A percentile compares a stretch with the other conserved stretches of the same genome.
Evolutionary conservation across 2,113 vertebrate genomes (phyloP).

Genomic region (Xiphorhynchus elegans): DNA sequence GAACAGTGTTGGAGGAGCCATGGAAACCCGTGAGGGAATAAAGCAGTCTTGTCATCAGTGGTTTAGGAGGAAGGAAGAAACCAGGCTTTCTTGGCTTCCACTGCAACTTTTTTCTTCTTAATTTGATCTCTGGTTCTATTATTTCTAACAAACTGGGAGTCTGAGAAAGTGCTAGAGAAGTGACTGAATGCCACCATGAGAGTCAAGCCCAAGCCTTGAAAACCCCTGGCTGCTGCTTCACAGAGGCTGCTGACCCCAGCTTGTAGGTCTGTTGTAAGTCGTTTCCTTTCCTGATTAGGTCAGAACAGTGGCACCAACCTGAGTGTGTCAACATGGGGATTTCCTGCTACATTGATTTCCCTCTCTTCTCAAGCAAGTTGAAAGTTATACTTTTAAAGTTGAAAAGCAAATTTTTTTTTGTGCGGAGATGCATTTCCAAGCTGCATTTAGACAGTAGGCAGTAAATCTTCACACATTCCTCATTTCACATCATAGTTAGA

Average conservation of each 20-base stretch:
- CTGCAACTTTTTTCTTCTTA: not conserved
- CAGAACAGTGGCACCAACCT: not conserved
- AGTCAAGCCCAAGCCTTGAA: not conserved
- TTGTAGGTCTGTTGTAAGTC: not conserved
- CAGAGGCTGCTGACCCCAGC: not conserved
- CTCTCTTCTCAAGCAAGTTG: not conserved
- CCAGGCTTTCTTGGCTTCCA: not conserved
- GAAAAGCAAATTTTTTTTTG: not conserved
- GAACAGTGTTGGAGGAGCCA: not conserved
- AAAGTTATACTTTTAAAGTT: not conserved
- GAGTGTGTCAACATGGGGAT: not conserved
- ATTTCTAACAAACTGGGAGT: not conserved
- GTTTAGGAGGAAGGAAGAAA: not conserved
- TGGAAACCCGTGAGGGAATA: not conserved
- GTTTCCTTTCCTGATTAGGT: conserved; percentile 40
- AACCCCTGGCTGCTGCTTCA: not conserved
- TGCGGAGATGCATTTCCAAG: not conserved
- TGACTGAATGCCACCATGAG: not conserved
- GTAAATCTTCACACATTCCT: not conserved
- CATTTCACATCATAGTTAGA: not conserved
- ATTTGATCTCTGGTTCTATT: not conserved
- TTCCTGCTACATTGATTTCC: conserved; percentile 1
- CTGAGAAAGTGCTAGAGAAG: not conserved
- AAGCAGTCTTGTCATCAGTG: not conserved
- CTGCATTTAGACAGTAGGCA: not conserved